These are phyloP conservation scores for Eupithecia exiguata DNA, from an alignment of 2,888 invertebrate species.

Conservation along the genomic window DNA sequence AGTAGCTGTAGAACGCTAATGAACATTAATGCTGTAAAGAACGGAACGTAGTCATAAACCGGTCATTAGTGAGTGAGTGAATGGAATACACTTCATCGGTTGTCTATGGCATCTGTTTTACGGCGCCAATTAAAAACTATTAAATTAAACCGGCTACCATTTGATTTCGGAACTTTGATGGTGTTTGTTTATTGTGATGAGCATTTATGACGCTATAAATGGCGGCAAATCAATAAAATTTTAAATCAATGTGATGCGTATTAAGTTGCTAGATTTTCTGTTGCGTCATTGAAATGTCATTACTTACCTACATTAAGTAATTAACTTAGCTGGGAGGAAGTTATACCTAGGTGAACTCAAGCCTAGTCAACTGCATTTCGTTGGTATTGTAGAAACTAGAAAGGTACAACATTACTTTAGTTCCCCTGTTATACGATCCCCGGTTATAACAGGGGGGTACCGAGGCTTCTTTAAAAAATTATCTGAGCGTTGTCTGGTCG, in stretches of 20 bases:
- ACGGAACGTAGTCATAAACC: slow-evolving; percentile 66
- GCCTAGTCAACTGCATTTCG: background rate
- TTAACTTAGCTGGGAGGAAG: background rate
- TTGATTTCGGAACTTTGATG: slow-evolving; percentile 65
- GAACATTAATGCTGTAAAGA: slow-evolving; percentile 77
- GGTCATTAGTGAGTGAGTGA: slow-evolving; percentile 70
- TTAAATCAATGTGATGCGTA: slow-evolving; percentile 45
- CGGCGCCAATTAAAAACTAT: slow-evolving; percentile 81
- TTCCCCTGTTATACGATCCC: no score
- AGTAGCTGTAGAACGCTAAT: slow-evolving; percentile 80
- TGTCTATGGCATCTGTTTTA: slow-evolving; percentile 78
- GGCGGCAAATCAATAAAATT: slow-evolving; percentile 59
- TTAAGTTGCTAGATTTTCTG: slow-evolving; percentile 18
- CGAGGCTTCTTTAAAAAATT: no score
- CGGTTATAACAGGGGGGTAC: no score
- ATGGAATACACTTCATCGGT: slow-evolving; percentile 74
- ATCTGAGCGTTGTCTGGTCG: no score
- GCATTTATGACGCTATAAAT: slow-evolving; percentile 68
- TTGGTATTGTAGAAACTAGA: background rate
- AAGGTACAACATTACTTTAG: background rate
- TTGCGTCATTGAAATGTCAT: slow-evolving; percentile 30
- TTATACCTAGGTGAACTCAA: background rate
- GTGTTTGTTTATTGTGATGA: slow-evolving; percentile 82
- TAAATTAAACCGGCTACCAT: slow-evolving; percentile 79
- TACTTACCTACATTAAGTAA: background rate